A percentile compares a stretch with the other conserved stretches of the same genome.
Conservation (phyloP, 1,140 invertebrate genomes). For the Drosophila quadrilineata region DNA sequence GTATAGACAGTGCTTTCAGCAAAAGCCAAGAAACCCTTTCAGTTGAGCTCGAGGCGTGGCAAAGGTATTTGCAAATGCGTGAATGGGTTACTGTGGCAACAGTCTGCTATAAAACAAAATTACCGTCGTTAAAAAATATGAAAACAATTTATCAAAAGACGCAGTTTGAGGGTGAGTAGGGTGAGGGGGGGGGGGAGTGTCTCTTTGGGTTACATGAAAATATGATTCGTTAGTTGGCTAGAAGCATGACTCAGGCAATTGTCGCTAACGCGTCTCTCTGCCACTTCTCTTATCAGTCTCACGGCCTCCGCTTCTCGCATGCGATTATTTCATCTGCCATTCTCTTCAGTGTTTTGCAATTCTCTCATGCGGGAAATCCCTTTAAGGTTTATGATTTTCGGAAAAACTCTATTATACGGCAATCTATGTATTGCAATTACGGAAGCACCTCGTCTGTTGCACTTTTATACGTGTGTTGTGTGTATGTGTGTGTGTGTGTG, state of each 20-base stretch:
- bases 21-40: constrained; percentile 18
- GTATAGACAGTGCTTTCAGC: too few relatives aligned
- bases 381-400: not conserved
- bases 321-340: not conserved
- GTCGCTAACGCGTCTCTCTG: too few relatives aligned
- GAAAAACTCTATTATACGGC: not conserved
- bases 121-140: not conserved
- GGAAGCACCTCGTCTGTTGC: constrained; percentile 47
- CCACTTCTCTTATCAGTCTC: too few relatives aligned
- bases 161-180: too few relatives aligned
- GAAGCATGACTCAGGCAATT: too few relatives aligned
- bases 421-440: constrained; percentile 14
- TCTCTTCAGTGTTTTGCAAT: not conserved
- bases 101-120: constrained; percentile 4
- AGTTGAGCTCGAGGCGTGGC: constrained; percentile 31
- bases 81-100: constrained; percentile 52
- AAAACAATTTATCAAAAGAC: too few relatives aligned
- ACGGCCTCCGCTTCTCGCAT: not conserved
- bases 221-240: too few relatives aligned
- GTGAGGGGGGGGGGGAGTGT: too few relatives aligned
- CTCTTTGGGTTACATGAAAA: too few relatives aligned
- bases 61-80: constrained; percentile 37
- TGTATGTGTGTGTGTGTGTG: not conserved
- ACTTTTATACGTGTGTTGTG: too few relatives aligned
- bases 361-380: constrained; percentile 1